Conservation (phyloP, 2,888 invertebrate genomes). For the Monochamus alternatus region DNA sequence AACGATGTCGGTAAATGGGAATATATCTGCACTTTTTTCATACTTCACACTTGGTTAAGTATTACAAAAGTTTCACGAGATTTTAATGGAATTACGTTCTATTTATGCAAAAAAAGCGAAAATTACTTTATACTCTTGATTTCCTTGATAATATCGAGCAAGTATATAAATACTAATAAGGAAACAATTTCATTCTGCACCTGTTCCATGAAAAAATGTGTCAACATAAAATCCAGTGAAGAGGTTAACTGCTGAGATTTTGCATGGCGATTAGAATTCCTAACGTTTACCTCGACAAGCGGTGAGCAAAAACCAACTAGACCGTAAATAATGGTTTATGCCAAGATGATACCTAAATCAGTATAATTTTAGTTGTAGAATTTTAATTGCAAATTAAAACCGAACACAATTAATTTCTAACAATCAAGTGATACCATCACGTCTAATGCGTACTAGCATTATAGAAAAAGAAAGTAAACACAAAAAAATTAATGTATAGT, state of each 20-base stretch:
- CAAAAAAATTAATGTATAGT: too few species aligned
- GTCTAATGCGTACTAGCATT: too few species aligned
- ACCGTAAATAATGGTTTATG: neutral
- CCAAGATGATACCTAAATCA: too few species aligned
- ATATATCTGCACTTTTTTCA: constrained; percentile 26
- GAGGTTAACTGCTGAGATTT: neutral
- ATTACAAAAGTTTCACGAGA: constrained; percentile 17
- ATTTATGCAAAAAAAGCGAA: constrained; percentile 14
- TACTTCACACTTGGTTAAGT: constrained; percentile 28
- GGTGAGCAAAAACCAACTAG: neutral
- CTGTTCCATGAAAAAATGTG: constrained; percentile 8
- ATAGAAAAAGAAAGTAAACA: too few species aligned
- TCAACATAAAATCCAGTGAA: neutral
- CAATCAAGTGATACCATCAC: too few species aligned
- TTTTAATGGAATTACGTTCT: constrained; percentile 26
- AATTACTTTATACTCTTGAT: constrained; percentile 5
- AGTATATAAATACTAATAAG: constrained; percentile 10
- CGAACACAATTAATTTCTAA: too few species aligned
- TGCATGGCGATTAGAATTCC: neutral
- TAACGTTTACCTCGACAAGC: neutral
- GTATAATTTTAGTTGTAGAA: too few species aligned
- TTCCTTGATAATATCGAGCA: constrained; percentile 17
- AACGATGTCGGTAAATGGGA: constrained; percentile 19
- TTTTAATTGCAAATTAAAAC: too few species aligned
- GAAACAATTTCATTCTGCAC: constrained; percentile 6